These are phyloP conservation scores for Cerastis leucographa DNA, from an alignment of 2,888 invertebrate species.

Conservation along the genomic window DNA sequence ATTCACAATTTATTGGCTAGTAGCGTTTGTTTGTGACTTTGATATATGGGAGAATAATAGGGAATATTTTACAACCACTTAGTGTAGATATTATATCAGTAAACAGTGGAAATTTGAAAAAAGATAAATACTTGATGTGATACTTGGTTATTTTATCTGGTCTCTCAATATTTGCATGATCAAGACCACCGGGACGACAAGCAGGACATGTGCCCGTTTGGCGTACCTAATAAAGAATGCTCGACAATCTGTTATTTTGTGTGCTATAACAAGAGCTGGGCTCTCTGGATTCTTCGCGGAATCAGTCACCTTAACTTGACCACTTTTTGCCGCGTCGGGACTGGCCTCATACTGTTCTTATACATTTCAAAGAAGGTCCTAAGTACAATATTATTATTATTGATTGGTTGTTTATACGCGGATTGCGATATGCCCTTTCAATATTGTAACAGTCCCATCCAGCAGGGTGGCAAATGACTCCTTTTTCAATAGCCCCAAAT, in stretches of 20 bases:
- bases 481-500: constrained; percentile 80
- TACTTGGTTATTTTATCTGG: constrained; percentile 14
- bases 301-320: constrained; percentile 79
- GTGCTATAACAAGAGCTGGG: constrained; percentile 68
- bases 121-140: constrained; percentile 7
- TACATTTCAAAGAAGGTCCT: constrained; percentile 75
- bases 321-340: constrained; percentile 80
- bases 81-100: constrained; percentile 9
- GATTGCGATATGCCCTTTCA: constrained; percentile 71
- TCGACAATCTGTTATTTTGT: constrained; percentile 67
- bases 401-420: constrained; percentile 62
- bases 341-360: constrained; percentile 80
- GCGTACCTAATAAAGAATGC: constrained; percentile 62
- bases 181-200: constrained; percentile 61
- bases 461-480: constrained; percentile 86
- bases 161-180: constrained; percentile 51
- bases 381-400: constrained; percentile 82
- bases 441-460: constrained; percentile 77
- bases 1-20: constrained; percentile 58
- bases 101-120: constrained; percentile 1
- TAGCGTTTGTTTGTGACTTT: constrained; percentile 51
- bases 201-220: constrained; percentile 36
- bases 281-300: constrained; percentile 85
- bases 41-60: constrained; percentile 51
- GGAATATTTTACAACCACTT: constrained; percentile 38